phyloP scores from a whole-genome alignment of 2,888 invertebrate genomes.

The Oxyteleia sp. region DNA sequence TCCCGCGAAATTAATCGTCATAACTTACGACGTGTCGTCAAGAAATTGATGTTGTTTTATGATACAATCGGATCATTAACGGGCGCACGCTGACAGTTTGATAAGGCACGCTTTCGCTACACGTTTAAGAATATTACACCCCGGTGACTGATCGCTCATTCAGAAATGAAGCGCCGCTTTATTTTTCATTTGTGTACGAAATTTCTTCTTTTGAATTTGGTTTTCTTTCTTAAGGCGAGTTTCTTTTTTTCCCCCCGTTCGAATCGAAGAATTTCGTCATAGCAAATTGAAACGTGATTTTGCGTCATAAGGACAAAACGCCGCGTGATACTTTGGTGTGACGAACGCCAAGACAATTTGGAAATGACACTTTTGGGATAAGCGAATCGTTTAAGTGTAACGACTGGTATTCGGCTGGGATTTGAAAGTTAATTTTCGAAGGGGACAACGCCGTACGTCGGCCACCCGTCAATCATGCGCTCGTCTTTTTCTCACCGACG shows the following conservation, averaged over 20 bases:
- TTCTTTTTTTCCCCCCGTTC: not conserved
- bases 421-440: constrained; percentile 82
- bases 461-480: constrained; percentile 78
- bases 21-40: not conserved
- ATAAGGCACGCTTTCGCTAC: constrained; percentile 78
- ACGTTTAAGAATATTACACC: constrained; percentile 67
- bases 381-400: constrained; percentile 78
- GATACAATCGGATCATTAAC: constrained; percentile 30
- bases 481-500: constrained; percentile 74
- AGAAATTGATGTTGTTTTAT: constrained; percentile 3
- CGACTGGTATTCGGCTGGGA: constrained; percentile 77
- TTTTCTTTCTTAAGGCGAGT: not conserved
- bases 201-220: not conserved
- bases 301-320: constrained; percentile 53
- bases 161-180: constrained; percentile 65
- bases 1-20: not conserved
- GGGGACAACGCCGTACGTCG: constrained; percentile 78
- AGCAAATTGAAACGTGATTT: constrained; percentile 46
- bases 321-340: constrained; percentile 46
- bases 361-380: constrained; percentile 74
- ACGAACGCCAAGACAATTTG: constrained; percentile 72
- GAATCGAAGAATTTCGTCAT: not conserved
- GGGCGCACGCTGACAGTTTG: constrained; percentile 41
- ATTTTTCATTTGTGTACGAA: constrained; percentile 7
- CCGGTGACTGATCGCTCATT: constrained; percentile 78